A percentile compares a stretch with the other conserved stretches of the same genome.
Conservation (phyloP, 2,113 vertebrate species). For the Ceratotherium simum region DNA sequence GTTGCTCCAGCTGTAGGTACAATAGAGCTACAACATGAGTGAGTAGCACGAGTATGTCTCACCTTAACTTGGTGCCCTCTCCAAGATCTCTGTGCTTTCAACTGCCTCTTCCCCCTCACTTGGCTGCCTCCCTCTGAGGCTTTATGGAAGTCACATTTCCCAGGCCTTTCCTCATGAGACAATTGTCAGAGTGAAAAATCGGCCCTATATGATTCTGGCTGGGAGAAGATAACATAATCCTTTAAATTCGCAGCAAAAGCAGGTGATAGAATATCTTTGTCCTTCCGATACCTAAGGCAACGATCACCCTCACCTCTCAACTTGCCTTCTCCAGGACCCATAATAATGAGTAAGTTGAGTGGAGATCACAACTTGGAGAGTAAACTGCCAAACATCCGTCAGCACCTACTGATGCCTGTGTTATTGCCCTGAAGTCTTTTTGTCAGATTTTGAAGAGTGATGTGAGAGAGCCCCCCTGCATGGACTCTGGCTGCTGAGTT, state of each 20-base stretch:
- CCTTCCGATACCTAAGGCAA: neutral
- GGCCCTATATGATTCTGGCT: neutral
- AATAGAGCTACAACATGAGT: neutral
- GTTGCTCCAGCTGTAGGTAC: neutral
- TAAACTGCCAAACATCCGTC: conserved; percentile 20
- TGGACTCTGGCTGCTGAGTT: neutral
- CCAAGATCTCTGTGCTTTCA: neutral
- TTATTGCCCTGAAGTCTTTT: conserved; percentile 51
- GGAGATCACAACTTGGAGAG: conserved; percentile 19
- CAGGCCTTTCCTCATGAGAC: neutral
- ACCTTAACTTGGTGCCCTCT: neutral
- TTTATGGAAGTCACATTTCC: neutral
- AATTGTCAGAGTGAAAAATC: conserved; percentile 24
- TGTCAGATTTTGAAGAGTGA: conserved; percentile 34
- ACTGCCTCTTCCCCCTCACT: neutral
- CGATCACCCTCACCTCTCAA: neutral
- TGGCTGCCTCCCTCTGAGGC: neutral
- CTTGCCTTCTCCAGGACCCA: neutral
- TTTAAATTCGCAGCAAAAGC: conserved; percentile 47
- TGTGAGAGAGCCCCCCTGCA: neutral
- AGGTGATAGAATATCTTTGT: neutral
- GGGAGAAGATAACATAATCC: neutral
- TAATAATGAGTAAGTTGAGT: neutral
- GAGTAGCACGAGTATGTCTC: neutral
- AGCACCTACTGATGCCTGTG: neutral